These are phyloP conservation scores for Morpho helenor DNA, from an alignment of 2,888 invertebrate species.

Conservation along the genomic window DNA sequence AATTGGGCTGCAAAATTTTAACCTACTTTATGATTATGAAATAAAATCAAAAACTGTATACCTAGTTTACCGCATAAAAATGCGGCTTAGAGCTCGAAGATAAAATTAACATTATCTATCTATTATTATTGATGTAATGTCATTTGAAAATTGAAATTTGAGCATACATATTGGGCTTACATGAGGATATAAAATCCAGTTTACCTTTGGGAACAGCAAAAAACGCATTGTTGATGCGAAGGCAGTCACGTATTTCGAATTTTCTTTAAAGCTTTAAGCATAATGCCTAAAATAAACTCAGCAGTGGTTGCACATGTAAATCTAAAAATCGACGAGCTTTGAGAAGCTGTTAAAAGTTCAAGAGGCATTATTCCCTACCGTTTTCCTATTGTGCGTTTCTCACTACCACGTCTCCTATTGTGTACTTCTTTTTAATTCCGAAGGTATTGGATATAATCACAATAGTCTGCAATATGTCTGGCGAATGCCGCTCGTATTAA, in stretches of 20 bases:
- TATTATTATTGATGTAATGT: too few species aligned
- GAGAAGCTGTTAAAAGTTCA: constrained; percentile 25
- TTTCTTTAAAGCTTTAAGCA: not conserved
- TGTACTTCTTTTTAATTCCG: constrained; percentile 70
- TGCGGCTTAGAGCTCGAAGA: too few species aligned
- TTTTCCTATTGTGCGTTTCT: constrained; percentile 55
- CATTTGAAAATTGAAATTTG: too few species aligned
- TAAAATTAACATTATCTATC: too few species aligned
- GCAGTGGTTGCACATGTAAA: constrained; percentile 5
- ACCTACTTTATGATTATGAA: too few species aligned
- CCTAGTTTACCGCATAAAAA: too few species aligned
- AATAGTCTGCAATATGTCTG: constrained; percentile 59
- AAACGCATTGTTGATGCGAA: too few species aligned
- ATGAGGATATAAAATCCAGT: not conserved
- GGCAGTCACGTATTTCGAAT: not conserved
- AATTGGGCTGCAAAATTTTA: too few species aligned
- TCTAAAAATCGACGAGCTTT: constrained; percentile 17
- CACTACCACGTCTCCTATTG: constrained; percentile 52
- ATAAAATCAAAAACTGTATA: too few species aligned
- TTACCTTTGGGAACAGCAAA: too few species aligned
- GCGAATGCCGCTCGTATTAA: constrained; percentile 50
- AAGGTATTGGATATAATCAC: constrained; percentile 70
- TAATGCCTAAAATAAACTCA: constrained; percentile 1
- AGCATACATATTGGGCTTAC: not conserved
- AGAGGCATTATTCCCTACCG: constrained; percentile 49